Evolutionary conservation across 2,797 vertebrate genomes (phyloP), one percentile per base, ranked within the genome.

Genomic region (Alfaro cultratus): DNA sequence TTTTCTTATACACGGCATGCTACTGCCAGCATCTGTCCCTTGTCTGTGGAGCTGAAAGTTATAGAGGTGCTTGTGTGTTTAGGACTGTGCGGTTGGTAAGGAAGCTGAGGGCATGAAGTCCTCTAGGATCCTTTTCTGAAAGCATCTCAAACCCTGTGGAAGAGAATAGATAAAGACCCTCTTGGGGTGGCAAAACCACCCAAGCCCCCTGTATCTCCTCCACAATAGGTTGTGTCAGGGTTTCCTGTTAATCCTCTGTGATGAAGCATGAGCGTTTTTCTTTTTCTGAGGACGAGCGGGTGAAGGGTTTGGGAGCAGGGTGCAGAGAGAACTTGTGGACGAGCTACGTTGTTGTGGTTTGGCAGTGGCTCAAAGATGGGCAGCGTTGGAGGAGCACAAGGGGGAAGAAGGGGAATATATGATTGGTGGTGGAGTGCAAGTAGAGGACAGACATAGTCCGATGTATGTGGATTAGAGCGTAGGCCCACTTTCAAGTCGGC

Each of bases 401-500:
- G 75, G 78, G 74, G 78, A 82, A 80, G 78, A 73, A 68, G 9
- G 4, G 80, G 64, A 85, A 77, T 84, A 80, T 80, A 85, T 85
- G 88, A 83, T 86, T 87, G 72, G 79, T 74, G 81, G 77, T 83
- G 73, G 81, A 85, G 81, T 83, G 87, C 29, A 78, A 82, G 81
- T 77, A 81, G 73, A 87, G 86, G 79, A 82, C 83, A 80, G 86
- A 86, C 82, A 74, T 80, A 94, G 94, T 80, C 74, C 74, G 83
- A 86, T 94, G 95, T 96, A 96, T 96, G 96, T 93, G 96, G 95
- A 95, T 96, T 96, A 95, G 57, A 81, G 94, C 92, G 73, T 45
- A 78, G 93, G 87, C 88, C 87, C 94, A 96, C 97, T 98, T 98
- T 98, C 96, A 97, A 97, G 97, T 97, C 76, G 83, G 85, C 94